Percentiles rank a stretch among this genome's conserved stretches.
These are phyloP conservation scores for Sebastes schlegelii DNA, from an alignment of 2,113 vertebrate species.

Conservation along the genomic window DNA sequence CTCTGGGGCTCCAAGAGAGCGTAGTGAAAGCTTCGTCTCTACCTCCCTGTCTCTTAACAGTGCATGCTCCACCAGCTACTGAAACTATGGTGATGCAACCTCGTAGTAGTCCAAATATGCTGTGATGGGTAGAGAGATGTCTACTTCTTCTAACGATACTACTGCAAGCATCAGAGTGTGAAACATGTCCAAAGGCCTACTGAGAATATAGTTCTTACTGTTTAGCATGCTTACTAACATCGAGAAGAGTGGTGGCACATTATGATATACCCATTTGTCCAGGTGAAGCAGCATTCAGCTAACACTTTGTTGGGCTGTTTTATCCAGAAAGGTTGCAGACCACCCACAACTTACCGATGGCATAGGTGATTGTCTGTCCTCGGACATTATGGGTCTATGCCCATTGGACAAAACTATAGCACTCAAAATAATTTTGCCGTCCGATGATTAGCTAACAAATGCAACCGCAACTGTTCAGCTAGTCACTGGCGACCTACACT, in stretches of 20 bases:
- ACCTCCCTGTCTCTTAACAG: background rate
- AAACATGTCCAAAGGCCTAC: too few relatives aligned
- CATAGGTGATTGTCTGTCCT: background rate
- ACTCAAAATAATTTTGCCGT: too few relatives aligned
- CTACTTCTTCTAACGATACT: background rate
- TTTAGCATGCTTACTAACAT: background rate
- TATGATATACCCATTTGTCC: background rate
- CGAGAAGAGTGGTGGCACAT: background rate
- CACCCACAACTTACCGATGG: background rate
- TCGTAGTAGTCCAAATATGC: conserved; percentile 5
- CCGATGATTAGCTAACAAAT: conserved; percentile 2
- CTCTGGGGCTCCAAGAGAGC: conserved; percentile 28
- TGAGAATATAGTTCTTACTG: background rate
- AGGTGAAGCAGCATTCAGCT: background rate
- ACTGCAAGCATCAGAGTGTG: background rate
- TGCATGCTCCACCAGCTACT: conserved; percentile 9
- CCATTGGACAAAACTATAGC: background rate
- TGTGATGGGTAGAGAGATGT: background rate
- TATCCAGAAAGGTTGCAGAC: background rate
- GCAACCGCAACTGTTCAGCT: background rate
- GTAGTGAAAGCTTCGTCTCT: conserved; percentile 5
- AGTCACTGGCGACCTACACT: background rate
- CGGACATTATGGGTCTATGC: background rate
- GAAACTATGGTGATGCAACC: background rate
- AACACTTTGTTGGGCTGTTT: background rate